phyloP scores from a whole-genome alignment of 2,888 invertebrate species.

The Synanthedon myopaeformis region DNA sequence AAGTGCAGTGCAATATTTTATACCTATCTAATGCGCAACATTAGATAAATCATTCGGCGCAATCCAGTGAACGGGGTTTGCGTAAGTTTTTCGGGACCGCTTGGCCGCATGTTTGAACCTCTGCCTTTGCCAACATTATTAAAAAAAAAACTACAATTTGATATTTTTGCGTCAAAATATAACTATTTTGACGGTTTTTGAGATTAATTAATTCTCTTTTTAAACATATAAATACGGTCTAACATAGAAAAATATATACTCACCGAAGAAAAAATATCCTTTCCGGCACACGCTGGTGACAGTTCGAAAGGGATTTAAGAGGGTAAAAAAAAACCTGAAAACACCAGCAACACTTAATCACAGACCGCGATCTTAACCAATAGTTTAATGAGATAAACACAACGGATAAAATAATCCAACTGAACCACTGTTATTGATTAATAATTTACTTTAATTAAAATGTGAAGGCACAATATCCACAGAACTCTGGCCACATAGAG shows the following conservation, averaged over 20 bases:
- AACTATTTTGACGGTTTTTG: no score
- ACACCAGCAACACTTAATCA: slow-evolving; percentile 32
- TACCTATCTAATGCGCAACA: not conserved
- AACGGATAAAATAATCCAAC: slow-evolving; percentile 9
- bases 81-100: not conserved
- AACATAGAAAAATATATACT: slow-evolving; percentile 7
- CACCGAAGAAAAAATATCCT: slow-evolving; percentile 21
- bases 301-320: slow-evolving; percentile 21
- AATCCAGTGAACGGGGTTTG: not conserved
- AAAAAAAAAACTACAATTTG: not conserved
- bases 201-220: no score
- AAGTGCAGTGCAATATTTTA: not conserved
- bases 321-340: slow-evolving; percentile 15
- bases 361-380: slow-evolving; percentile 14
- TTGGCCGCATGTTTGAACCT: no score
- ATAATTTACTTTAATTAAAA: not conserved
- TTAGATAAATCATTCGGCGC: not conserved
- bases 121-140: not conserved
- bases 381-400: slow-evolving; percentile 13
- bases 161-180: not conserved
- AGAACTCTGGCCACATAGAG: not conserved
- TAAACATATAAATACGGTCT: no score
- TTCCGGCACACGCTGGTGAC: slow-evolving; percentile 22
- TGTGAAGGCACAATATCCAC: not conserved
- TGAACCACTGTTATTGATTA: not conserved